Evolutionary conservation across 2,797 vertebrate species (phyloP).

Genomic region (Denticeps clupeoides): DNA sequence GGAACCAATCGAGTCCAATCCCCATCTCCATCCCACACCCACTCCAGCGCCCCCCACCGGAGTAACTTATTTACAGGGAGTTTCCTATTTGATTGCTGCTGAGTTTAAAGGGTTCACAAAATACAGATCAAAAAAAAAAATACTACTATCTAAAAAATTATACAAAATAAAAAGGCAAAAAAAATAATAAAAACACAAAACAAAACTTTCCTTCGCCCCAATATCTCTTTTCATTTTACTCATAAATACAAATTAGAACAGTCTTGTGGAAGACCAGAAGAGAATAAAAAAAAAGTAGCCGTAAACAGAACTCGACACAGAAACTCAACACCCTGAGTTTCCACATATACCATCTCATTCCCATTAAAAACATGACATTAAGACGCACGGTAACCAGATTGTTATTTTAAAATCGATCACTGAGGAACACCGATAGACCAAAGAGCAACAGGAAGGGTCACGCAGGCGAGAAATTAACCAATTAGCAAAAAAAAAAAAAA

Average conservation of each 20-base stretch:
- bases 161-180: no score
- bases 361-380: constrained; percentile 57
- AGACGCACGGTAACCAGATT: no score
- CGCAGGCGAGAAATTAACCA: constrained; percentile 23
- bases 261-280: constrained; percentile 34
- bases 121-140: no score
- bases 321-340: constrained; percentile 34
- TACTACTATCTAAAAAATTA: no score
- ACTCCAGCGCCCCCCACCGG: constrained; percentile 24
- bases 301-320: constrained; percentile 49
- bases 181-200: no score
- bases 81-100: no score
- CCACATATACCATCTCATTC: constrained; percentile 45
- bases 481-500: constrained; percentile 27
- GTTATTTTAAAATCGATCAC: no score
- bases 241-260: constrained; percentile 52
- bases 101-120: no score
- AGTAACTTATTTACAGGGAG: constrained; percentile 26
- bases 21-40: constrained; percentile 9
- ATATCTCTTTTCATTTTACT: background rate
- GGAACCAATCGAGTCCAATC: constrained; percentile 27
- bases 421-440: constrained; percentile 20
- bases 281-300: constrained; percentile 24
- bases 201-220: background rate
- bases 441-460: constrained; percentile 26